Evolutionary conservation across 2,797 vertebrate genomes (phyloP).

Genomic region (Netta rufina): DNA sequence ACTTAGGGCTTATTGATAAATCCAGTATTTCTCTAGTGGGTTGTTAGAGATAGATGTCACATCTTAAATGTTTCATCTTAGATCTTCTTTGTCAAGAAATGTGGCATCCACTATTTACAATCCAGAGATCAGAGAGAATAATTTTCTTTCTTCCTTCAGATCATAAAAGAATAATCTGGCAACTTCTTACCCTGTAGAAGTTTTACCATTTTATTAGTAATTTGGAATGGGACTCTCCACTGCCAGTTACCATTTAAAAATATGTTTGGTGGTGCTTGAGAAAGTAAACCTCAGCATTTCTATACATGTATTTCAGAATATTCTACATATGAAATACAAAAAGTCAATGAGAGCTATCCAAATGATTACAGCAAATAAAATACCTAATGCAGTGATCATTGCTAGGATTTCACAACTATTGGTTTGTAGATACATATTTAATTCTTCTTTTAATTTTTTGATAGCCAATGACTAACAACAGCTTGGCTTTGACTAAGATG

Average conservation of each 20-base stretch:
- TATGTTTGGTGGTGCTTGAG: background rate
- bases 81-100: background rate
- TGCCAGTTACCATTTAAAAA: accelerated
- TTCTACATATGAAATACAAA: background rate
- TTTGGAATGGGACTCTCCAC: background rate
- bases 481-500: background rate
- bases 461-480: background rate
- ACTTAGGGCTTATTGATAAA: background rate
- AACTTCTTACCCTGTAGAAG: background rate
- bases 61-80: background rate
- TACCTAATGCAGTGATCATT: background rate
- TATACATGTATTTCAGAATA: background rate
- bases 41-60: background rate
- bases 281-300: background rate
- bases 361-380: background rate
- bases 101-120: background rate
- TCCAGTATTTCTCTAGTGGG: background rate
- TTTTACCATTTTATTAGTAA: background rate
- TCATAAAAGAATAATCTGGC: background rate
- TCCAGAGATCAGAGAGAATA: background rate
- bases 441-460: background rate
- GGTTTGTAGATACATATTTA: background rate
- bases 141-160: background rate
- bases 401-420: background rate
- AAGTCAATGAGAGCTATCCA: background rate